These are phyloP conservation scores for Porites rus DNA, from an alignment of 92 coral and sea anemone species.

Conservation along the genomic window DNA sequence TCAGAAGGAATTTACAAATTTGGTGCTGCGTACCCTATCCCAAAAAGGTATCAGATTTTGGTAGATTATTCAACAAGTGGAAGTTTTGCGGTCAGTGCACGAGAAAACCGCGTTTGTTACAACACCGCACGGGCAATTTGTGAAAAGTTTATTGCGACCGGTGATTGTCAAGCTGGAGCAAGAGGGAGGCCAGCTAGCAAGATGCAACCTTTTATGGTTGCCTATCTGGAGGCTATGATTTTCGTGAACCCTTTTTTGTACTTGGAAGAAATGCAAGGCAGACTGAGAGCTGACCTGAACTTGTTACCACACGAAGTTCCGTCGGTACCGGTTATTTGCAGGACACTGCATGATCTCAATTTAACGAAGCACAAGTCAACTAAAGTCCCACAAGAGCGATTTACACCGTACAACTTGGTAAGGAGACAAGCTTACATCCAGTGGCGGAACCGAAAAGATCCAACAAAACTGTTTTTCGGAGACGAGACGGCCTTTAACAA, in stretches of 20 bases:
- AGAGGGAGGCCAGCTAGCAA: not conserved
- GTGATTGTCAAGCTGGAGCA: slow-evolving; percentile 4
- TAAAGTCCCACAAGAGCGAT: slow-evolving; percentile 41
- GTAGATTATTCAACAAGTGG: not conserved
- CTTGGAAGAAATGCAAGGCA: not conserved
- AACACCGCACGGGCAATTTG: not conserved
- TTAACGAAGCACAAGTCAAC: slow-evolving; percentile 41
- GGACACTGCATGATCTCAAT: slow-evolving; percentile 20
- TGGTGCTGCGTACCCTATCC: not conserved
- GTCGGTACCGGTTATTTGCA: slow-evolving; percentile 27
- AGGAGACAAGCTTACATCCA: slow-evolving; percentile 33
- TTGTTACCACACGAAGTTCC: slow-evolving; percentile 41
- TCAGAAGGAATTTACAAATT: not conserved
- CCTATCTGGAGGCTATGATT: not conserved
- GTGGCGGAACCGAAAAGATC: slow-evolving; percentile 49
- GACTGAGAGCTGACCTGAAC: slow-evolving; percentile 14
- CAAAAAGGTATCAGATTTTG: slow-evolving; percentile 3
- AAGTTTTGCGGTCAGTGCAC: not conserved
- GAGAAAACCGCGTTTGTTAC: not conserved
- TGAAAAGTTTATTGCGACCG: not conserved
- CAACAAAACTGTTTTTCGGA: slow-evolving; percentile 33
- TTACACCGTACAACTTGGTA: slow-evolving; percentile 21
- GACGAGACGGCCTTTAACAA: slow-evolving; percentile 49
- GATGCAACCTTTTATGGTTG: not conserved
- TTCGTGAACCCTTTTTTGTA: too few species aligned